phyloP scores from a whole-genome alignment of 2,797 vertebrate genomes.

The Notamacropus eugenii region DNA sequence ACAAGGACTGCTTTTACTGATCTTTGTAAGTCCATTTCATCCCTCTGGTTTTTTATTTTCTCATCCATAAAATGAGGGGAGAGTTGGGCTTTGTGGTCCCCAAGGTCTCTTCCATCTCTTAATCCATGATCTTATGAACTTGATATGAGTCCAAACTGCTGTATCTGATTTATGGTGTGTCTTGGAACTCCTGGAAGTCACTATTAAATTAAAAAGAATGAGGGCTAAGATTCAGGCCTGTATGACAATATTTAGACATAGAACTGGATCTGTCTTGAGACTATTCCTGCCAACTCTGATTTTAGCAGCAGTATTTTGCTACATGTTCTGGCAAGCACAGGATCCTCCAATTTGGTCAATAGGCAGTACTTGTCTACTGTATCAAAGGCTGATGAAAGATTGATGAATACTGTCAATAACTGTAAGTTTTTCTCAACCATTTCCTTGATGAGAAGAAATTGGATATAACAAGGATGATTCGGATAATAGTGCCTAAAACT shows the following conservation, averaged over 20 bases:
- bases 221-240: not conserved
- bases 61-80: not conserved
- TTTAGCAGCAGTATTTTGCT: not conserved
- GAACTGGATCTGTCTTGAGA: not conserved
- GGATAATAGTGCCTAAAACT: slow-evolving; percentile 1
- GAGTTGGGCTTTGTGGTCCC: not conserved
- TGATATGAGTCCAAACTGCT: not conserved
- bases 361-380: not conserved
- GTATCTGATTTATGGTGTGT: not conserved
- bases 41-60: not conserved
- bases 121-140: not conserved
- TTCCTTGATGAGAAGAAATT: slow-evolving; percentile 33
- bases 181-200: not conserved
- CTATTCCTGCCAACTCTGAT: not conserved
- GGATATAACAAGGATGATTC: not conserved
- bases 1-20: not conserved
- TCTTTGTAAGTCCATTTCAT: not conserved
- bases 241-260: not conserved
- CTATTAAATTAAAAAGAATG: not conserved
- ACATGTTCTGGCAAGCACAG: not conserved
- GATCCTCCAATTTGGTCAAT: not conserved
- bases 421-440: slow-evolving; percentile 16
- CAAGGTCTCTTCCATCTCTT: not conserved
- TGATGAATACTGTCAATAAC: slow-evolving; percentile 15
- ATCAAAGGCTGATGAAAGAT: slow-evolving; percentile 17